Percentiles rank a stretch among this genome's conserved stretches.
Conservation (phyloP, 1,140 invertebrate species). For the Nixonia krombeini region DNA sequence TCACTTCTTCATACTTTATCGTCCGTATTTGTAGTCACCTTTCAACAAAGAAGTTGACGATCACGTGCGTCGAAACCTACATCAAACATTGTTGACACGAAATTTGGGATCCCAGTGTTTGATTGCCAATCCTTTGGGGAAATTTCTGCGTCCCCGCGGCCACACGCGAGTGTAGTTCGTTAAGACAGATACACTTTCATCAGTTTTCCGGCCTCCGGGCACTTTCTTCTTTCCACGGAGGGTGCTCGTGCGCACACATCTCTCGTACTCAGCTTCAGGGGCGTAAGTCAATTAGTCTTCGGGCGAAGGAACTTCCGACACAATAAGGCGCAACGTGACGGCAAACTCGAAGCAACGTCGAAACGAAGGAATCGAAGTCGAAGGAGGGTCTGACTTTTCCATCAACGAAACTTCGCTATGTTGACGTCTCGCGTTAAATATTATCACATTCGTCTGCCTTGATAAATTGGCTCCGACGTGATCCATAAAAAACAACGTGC, state of each 20-base stretch:
- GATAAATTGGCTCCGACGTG: neutral
- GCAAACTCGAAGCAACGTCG: slow-evolving; percentile 19
- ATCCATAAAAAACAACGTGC: too few species aligned
- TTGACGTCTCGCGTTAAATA: neutral
- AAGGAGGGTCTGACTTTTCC: neutral
- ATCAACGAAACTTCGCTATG: too few species aligned
- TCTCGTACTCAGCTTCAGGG: slow-evolving; percentile 11
- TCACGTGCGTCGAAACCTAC: too few species aligned
- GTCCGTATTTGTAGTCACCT: too few species aligned
- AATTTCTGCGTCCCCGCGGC: too few species aligned
- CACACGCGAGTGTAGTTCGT: too few species aligned
- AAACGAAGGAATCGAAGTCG: slow-evolving; percentile 3
- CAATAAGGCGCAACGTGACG: slow-evolving; percentile 54
- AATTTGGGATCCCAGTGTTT: too few species aligned
- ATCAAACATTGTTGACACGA: too few species aligned
- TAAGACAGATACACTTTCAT: slow-evolving; percentile 25
- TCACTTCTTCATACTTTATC: too few species aligned
- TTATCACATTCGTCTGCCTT: neutral
- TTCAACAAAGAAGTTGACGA: too few species aligned
- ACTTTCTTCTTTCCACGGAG: slow-evolving; percentile 18
- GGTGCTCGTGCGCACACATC: slow-evolving; percentile 13
- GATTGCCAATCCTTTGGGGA: slow-evolving; percentile 23
- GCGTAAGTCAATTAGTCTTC: slow-evolving; percentile 60
- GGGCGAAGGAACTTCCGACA: slow-evolving; percentile 48
- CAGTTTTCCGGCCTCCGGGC: too few species aligned